These are phyloP conservation scores for Ammospiza caudacuta DNA, from an alignment of 2,113 vertebrate species.

Conservation along the genomic window DNA sequence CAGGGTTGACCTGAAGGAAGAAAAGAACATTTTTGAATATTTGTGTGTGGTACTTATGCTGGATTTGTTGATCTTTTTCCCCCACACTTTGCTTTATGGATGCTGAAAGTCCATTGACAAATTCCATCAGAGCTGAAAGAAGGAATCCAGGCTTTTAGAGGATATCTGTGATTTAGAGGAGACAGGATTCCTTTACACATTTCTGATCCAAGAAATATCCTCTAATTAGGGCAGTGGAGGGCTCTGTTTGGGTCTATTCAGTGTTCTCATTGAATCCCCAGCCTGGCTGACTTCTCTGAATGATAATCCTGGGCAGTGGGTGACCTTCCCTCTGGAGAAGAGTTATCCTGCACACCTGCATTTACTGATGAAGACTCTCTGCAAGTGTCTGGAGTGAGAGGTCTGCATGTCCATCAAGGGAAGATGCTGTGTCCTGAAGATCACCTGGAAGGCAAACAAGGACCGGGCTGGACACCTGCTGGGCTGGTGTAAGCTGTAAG, in stretches of 20 bases:
- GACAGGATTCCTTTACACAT: neutral
- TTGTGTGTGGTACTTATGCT: neutral
- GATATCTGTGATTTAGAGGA: neutral
- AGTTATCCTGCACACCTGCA: neutral
- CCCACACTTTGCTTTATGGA: neutral
- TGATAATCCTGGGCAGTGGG: fast-evolving
- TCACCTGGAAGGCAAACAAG: neutral
- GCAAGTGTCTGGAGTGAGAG: neutral
- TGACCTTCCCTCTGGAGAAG: neutral
- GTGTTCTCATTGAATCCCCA: neutral
- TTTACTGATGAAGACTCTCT: neutral
- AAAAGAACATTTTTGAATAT: neutral
- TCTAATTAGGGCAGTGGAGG: neutral
- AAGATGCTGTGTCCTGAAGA: neutral
- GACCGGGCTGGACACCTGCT: neutral
- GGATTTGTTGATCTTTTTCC: neutral
- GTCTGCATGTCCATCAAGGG: neutral
- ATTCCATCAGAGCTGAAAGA: neutral
- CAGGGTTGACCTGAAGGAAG: neutral
- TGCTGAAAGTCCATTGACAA: neutral
- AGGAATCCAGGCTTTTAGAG: neutral
- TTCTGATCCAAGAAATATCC: neutral
- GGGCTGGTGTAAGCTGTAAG: neutral
- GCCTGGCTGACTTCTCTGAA: neutral
- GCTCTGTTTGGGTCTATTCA: neutral